phyloP scores from a whole-genome alignment of 1,140 invertebrate species.

The Oppia nitens region DNA sequence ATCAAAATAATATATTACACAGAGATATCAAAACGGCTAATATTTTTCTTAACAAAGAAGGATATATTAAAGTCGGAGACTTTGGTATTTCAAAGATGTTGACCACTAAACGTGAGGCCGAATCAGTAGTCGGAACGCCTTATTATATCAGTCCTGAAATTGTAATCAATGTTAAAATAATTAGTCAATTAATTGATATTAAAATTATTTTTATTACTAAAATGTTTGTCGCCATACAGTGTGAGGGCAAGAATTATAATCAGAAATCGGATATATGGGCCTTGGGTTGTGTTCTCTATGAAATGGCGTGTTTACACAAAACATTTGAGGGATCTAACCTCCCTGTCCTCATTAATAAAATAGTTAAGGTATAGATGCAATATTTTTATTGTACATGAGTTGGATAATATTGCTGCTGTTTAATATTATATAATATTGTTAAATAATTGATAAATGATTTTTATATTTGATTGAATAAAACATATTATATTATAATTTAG shows the following conservation, averaged over 20 bases:
- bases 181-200: conserved; percentile 11
- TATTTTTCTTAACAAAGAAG: conserved; percentile 51
- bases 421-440: too few species aligned
- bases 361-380: conserved; percentile 50
- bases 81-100: conserved; percentile 66
- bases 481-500: conserved; percentile 7
- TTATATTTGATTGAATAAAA: too few species aligned
- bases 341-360: conserved; percentile 39
- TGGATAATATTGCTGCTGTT: too few species aligned
- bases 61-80: conserved; percentile 49
- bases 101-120: conserved; percentile 44
- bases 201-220: conserved; percentile 9
- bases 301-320: conserved; percentile 57
- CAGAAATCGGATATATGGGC: conserved; percentile 67
- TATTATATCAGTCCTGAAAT: conserved; percentile 68
- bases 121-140: conserved; percentile 59
- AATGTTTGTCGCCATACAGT: conserved; percentile 32
- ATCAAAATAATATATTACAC: conserved; percentile 52
- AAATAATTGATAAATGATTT: too few species aligned
- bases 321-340: conserved; percentile 59
- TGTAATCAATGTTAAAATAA: conserved; percentile 31
- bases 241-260: conserved; percentile 56
- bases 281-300: conserved; percentile 57
- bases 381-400: too few species aligned
- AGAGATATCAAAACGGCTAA: conserved; percentile 62